Conservation (phyloP, 37 sponge, comb jelly and placozoan genomes). For the Ianthella basta region DNA sequence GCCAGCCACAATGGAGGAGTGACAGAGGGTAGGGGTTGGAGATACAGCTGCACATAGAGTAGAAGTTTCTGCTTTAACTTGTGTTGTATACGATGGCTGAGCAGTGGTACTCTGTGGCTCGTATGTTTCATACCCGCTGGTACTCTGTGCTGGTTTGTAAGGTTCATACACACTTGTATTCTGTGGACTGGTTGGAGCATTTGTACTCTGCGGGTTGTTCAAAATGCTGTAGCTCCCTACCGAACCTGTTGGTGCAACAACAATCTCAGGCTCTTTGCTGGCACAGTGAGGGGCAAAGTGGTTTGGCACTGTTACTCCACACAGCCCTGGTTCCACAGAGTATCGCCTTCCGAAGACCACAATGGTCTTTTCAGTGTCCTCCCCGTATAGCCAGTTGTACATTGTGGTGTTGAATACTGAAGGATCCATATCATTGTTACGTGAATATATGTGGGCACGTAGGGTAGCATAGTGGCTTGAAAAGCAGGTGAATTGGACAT, state of each 20-base stretch:
- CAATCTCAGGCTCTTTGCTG: neutral
- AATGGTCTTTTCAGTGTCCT: neutral
- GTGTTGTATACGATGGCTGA: too few species aligned
- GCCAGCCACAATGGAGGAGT: too few species aligned
- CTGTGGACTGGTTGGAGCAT: too few species aligned
- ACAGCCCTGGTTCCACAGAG: neutral
- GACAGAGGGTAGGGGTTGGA: too few species aligned
- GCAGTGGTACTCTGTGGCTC: too few species aligned
- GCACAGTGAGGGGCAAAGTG: neutral
- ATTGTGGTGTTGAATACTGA: neutral
- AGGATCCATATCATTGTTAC: neutral
- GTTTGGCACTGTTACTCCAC: conserved; percentile 12
- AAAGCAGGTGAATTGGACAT: neutral
- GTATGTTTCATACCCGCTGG: too few species aligned
- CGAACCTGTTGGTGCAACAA: too few species aligned
- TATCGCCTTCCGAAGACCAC: neutral
- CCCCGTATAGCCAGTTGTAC: neutral
- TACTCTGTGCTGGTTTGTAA: too few species aligned
- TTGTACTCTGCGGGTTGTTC: too few species aligned
- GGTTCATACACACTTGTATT: too few species aligned
- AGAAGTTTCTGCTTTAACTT: neutral
- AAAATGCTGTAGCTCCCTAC: too few species aligned
- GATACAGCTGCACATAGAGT: neutral
- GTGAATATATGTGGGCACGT: neutral
- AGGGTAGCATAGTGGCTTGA: neutral